Evolutionary conservation across 2,888 invertebrate genomes (phyloP).

Genomic region (Lithophane semibrunnea): DNA sequence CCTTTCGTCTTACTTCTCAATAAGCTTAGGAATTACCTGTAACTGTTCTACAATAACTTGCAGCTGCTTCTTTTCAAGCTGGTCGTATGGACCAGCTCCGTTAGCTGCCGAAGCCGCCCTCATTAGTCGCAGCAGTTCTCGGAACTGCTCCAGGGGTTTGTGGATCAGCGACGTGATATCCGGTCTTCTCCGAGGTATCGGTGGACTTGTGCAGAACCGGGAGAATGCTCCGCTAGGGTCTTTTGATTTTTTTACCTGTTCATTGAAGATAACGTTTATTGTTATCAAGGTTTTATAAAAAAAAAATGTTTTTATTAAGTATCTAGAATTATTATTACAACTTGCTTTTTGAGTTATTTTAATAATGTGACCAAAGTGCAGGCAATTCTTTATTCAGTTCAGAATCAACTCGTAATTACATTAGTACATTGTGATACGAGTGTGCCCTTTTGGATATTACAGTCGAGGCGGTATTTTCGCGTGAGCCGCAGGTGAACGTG

Average conservation of each 20-base stretch:
- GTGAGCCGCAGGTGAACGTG: too few relatives aligned
- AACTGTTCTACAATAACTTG: conserved; percentile 88
- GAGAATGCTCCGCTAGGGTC: conserved; percentile 95
- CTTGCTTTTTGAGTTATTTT: background rate
- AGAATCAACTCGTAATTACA: background rate
- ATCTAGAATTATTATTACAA: too few relatives aligned
- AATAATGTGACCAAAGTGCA: background rate
- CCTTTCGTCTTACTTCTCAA: background rate
- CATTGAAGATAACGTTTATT: background rate
- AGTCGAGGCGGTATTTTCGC: too few relatives aligned
- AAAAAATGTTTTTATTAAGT: background rate
- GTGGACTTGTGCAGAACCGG: conserved; percentile 94
- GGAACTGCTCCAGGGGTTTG: conserved; percentile 95
- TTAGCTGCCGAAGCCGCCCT: conserved; percentile 83
- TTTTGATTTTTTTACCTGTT: conserved; percentile 92
- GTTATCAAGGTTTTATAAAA: background rate
- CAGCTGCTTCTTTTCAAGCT: conserved; percentile 87
- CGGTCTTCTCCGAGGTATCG: conserved; percentile 95
- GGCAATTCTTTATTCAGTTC: background rate
- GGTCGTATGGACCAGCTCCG: conserved; percentile 86
- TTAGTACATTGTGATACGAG: too few relatives aligned
- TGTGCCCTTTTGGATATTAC: too few relatives aligned
- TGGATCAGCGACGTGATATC: conserved; percentile 96
- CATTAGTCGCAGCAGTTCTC: conserved; percentile 87
- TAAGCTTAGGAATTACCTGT: conserved; percentile 77